Evolutionary conservation across 2,113 vertebrate species (phyloP).

Genomic region (Corapipo altera): DNA sequence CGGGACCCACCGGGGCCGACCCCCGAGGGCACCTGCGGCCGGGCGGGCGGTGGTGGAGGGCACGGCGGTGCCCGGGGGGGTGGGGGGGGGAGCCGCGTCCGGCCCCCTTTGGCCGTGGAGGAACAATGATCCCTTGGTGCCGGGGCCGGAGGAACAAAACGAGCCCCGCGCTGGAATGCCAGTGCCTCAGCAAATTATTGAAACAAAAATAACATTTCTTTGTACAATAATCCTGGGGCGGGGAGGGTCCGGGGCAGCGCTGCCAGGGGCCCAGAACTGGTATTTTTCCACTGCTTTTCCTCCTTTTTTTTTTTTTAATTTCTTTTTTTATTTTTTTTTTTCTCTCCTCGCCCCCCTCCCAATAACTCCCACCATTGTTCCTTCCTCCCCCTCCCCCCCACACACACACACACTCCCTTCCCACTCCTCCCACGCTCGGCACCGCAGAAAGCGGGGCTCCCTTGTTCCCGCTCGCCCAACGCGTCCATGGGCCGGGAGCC

Average conservation of each 20-base stretch:
- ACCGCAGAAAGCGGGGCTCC: constrained; percentile 28
- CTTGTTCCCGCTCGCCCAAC: constrained; percentile 16
- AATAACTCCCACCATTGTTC: constrained; percentile 42
- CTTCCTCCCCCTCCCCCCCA: background rate
- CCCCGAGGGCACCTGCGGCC: constrained; percentile 8
- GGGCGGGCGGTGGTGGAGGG: background rate
- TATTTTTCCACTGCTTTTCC: constrained; percentile 50
- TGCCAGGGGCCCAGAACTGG: constrained; percentile 18
- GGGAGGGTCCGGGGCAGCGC: constrained; percentile 23
- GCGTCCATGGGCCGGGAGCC: constrained; percentile 7
- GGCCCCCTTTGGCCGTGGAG: background rate
- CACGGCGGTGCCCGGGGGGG: background rate
- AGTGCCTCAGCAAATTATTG: constrained; percentile 41
- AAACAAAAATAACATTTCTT: constrained; percentile 56
- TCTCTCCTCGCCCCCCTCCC: background rate
- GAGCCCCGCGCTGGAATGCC: constrained; percentile 40
- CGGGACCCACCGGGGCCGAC: background rate
- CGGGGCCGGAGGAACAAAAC: constrained; percentile 2
- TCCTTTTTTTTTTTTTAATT: background rate
- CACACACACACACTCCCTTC: background rate
- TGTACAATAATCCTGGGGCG: constrained; percentile 53
- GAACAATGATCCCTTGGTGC: constrained; percentile 30
- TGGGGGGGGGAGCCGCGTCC: background rate
- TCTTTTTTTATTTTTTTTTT: background rate
- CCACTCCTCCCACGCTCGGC: constrained; percentile 33